Conservation (phyloP, 53 echinoderm and acorn worm species). For the Apostichopus leukothele region DNA sequence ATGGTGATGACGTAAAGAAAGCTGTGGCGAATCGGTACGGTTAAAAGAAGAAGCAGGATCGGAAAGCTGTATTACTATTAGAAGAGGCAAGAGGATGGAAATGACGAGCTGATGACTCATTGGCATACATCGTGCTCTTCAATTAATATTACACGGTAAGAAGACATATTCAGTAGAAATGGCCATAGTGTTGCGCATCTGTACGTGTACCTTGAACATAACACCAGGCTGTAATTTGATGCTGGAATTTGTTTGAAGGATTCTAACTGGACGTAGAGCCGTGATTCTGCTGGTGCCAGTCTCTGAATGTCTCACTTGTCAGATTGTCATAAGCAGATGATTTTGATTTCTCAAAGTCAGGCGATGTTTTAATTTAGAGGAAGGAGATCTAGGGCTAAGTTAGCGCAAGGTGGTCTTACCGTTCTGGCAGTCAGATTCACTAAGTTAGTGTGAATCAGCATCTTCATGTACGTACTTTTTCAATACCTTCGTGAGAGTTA, state of each 20-base stretch:
- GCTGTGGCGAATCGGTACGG: no score
- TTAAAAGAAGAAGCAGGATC: background rate
- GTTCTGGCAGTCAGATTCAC: no score
- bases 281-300: no score
- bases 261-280: background rate
- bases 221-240: background rate
- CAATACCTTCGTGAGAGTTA: no score
- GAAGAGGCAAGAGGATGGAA: background rate
- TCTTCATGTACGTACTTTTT: no score
- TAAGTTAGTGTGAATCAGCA: no score
- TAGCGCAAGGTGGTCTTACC: no score
- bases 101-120: conserved; percentile 5
- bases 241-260: background rate
- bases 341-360: no score
- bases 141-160: background rate
- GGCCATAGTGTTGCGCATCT: background rate
- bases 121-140: background rate
- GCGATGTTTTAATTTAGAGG: no score
- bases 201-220: background rate
- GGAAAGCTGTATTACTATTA: background rate
- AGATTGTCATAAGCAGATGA: no score
- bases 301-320: no score
- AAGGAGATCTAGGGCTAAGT: no score
- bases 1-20: background rate
- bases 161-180: conserved; percentile 5